Percentiles rank a stretch among this genome's conserved stretches.
phyloP scores from a whole-genome alignment of 23 tunicate species.

The Ascidia mentula region DNA sequence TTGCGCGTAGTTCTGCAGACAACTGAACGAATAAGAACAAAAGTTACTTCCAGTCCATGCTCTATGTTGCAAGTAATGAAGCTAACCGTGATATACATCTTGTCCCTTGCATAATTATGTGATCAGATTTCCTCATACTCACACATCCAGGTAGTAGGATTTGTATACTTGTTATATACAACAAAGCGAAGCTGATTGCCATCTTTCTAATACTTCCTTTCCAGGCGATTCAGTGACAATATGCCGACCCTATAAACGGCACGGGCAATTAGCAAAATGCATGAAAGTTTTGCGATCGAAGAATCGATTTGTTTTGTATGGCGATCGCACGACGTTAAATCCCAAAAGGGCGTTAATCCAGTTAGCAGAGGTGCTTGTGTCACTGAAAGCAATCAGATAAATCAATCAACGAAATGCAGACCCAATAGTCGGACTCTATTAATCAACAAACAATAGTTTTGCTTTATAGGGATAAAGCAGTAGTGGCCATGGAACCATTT shows the following conservation, averaged over 20 bases:
- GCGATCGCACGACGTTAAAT: too few species aligned
- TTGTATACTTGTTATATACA: too few species aligned
- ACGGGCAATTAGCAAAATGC: too few species aligned
- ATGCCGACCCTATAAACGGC: too few species aligned
- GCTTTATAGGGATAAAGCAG: too few species aligned
- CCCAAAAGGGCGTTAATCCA: background rate
- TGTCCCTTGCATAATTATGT: conserved; percentile 35
- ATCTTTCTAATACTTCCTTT: too few species aligned
- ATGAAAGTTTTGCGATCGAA: conserved; percentile 9
- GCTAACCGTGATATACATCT: conserved; percentile 51
- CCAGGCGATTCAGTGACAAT: too few species aligned
- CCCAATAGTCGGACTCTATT: background rate
- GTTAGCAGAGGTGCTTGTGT: background rate
- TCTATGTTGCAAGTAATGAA: background rate
- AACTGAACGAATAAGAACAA: background rate
- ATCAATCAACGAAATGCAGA: background rate
- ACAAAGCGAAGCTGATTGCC: too few species aligned
- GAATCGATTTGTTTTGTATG: background rate
- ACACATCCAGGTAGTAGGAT: too few species aligned
- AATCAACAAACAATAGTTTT: too few species aligned
- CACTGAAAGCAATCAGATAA: background rate
- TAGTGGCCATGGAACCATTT: too few species aligned
- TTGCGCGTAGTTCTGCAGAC: conserved; percentile 16
- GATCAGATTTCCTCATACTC: conserved; percentile 28
- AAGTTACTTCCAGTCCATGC: background rate